Conservation (phyloP, 2,888 invertebrate genomes). For the Drosophila incognita region DNA sequence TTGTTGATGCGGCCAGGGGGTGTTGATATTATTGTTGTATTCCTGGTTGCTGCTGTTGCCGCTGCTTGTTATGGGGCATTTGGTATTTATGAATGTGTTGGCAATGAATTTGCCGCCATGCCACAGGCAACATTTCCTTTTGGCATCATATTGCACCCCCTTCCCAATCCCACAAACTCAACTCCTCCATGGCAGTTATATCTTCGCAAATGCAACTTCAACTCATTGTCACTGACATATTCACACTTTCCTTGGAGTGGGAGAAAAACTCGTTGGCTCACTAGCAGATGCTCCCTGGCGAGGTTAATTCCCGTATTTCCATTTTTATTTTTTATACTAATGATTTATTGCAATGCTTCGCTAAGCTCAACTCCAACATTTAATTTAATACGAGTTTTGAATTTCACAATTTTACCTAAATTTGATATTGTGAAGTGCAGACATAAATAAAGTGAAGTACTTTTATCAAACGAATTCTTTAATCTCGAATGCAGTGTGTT, state of each 20-base stretch:
- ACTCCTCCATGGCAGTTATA: conserved; percentile 17
- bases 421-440: neutral
- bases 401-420: neutral
- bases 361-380: conserved; percentile 4
- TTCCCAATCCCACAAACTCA: conserved; percentile 4
- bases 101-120: conserved; percentile 74
- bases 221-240: conserved; percentile 59
- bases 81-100: conserved; percentile 69
- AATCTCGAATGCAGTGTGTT: neutral
- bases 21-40: conserved; percentile 58
- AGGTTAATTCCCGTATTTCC: conserved; percentile 34
- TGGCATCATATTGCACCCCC: conserved; percentile 58
- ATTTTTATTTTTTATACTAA: conserved; percentile 35
- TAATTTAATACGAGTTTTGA: conserved; percentile 8
- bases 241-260: conserved; percentile 63
- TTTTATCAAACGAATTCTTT: neutral
- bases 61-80: conserved; percentile 36
- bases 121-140: conserved; percentile 69
- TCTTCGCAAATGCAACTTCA: conserved; percentile 26
- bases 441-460: neutral
- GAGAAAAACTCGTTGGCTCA: conserved; percentile 42
- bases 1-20: conserved; percentile 64
- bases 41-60: conserved; percentile 32
- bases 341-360: conserved; percentile 67
- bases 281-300: conserved; percentile 49